Base-by-base conservation (phyloP, 2,888 invertebrate genomes). In the Drosophila anomelani region DNA sequence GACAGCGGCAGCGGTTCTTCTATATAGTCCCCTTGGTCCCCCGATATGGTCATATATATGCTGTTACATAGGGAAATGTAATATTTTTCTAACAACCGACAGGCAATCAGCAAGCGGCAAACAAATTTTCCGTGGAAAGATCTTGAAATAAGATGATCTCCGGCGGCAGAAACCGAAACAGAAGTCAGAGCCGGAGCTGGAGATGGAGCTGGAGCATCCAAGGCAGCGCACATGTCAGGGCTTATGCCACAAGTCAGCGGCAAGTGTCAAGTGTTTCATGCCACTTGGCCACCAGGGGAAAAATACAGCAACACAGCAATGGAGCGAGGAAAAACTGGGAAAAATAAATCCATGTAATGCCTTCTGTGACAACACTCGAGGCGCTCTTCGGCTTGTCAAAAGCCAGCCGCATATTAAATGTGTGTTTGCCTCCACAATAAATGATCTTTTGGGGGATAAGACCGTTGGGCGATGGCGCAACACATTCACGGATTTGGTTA, bases 1-100 rank as follows among this genome's bases (percentile, higher is more conserved):
- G 85, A 79, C 81, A 79, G 80, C 78, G 71, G 61, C 82, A 79
- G 85, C 74, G 84, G 80, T 75, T 81, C 62, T 51, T 44, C 64
- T 51, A 75, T 62, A 46, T 32, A 36, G 15, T 41, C 32, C 29
- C 44, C 39, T 46, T 34, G 39, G 57, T 38, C 26, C 39, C 64
- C 71, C 49, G 23, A 75, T 75, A 79, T 66, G 53, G 13, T 12
- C 47, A 39, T 55, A 61, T 23, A 23, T 56, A 44, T 29, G 26
- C 20, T 43, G 2, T 15, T 26, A 72, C 77, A 83, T 83, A 76
- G 83, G 75, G 84, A 86, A 79, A 88, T 85, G 51, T 85, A 85
- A 81, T 88, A 85, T 86, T 85, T 85, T 84, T 84, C 88, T 88
- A 88, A 86, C 85, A 85, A 85, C 87, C 77, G 80, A 68, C 85